Base-by-base conservation (phyloP, 1,140 invertebrate species). In the Ips typographus region DNA sequence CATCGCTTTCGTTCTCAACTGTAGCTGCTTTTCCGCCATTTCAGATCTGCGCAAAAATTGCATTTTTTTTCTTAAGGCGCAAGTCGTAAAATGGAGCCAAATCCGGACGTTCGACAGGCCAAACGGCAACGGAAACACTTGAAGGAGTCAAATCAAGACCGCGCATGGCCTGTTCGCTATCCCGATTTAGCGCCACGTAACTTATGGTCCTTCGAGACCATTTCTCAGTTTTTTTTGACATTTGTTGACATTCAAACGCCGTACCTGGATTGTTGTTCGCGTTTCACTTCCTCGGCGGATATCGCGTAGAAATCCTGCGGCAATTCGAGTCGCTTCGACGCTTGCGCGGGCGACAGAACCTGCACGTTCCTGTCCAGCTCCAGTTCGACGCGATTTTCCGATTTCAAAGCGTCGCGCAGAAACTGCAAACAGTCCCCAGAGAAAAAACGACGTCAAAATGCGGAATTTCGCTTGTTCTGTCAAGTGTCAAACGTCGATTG, bases 1-100 rank as follows among this genome's bases (percentile, higher is more conserved):
- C 92, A 97, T 96, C 0, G 93, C 94, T 83, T 95, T 96, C 0
- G 95, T 98, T 63, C 92, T 83, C 1, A 98, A 79, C 84, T 94
- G 91, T 74, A 91, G 86, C 74, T 87, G 87, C 76, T 86, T 89
- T 77, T 96, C 94, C 8, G 92, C 84, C 40, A 86, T 87, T 80
- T 95, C 91, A n/a, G 84, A 76, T 70, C 91, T 92, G 74, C 40
- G 82, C 64, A 4, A 47, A 4, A 47, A 4, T 47, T 47, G n/a
- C n/a, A n/a, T n/a, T n/a, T n/a, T n/a, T n/a, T n/a, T n/a, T n/a
- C n/a, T n/a, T n/a, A n/a, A n/a, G n/a, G n/a, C n/a, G n/a, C n/a
- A n/a, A n/a, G n/a, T n/a, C n/a, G n/a, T n/a, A n/a, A n/a, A n/a
- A n/a, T n/a, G n/a, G n/a, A n/a, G n/a, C n/a, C n/a, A n/a, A n/a